A percentile compares a stretch with the other conserved stretches of the same genome.
phyloP scores from a whole-genome alignment of 2,888 invertebrate species.

The Amblyjoppa proteus region DNA sequence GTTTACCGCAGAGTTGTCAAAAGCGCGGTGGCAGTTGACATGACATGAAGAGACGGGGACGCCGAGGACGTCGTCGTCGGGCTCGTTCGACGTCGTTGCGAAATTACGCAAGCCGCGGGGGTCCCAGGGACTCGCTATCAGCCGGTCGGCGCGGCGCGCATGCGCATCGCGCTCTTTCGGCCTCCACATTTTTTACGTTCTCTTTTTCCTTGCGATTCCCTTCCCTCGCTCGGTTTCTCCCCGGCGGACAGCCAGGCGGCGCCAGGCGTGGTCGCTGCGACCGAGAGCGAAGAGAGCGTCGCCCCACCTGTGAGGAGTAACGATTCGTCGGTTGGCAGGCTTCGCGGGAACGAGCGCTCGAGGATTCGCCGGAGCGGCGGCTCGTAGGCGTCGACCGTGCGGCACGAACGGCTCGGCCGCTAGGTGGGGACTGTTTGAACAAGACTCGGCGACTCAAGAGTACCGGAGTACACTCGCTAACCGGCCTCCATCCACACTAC shows the following conservation, averaged over 20 bases:
- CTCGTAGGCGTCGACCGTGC: conserved; percentile 65
- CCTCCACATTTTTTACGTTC: neutral
- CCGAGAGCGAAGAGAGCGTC: neutral
- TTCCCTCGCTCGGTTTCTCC: conserved; percentile 25
- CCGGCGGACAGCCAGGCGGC: conserved; percentile 18
- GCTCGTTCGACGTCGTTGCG: conserved; percentile 64
- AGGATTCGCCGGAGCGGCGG: conserved; percentile 60
- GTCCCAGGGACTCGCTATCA: conserved; percentile 44
- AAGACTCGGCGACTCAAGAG: conserved; percentile 83
- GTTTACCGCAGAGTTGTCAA: conserved; percentile 74
- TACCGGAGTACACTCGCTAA: conserved; percentile 84
- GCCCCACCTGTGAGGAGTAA: conserved; percentile 23
- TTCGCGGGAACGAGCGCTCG: conserved; percentile 15
- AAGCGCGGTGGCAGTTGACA: conserved; percentile 81
- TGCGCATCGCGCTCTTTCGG: conserved; percentile 30
- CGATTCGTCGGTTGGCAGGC: conserved; percentile 64
- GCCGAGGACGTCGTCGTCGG: conserved; percentile 65
- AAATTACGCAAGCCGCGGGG: conserved; percentile 71
- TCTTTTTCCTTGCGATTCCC: neutral
- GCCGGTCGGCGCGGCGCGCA: conserved; percentile 37
- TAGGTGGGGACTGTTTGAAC: conserved; percentile 83
- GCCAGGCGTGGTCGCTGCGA: conserved; percentile 47
- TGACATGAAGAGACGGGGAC: conserved; percentile 76
- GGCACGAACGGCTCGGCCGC: conserved; percentile 21
- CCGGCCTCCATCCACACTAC: conserved; percentile 83